Evolutionary conservation across 2,113 vertebrate genomes (phyloP).

Genomic region (Cebus imitator): DNA sequence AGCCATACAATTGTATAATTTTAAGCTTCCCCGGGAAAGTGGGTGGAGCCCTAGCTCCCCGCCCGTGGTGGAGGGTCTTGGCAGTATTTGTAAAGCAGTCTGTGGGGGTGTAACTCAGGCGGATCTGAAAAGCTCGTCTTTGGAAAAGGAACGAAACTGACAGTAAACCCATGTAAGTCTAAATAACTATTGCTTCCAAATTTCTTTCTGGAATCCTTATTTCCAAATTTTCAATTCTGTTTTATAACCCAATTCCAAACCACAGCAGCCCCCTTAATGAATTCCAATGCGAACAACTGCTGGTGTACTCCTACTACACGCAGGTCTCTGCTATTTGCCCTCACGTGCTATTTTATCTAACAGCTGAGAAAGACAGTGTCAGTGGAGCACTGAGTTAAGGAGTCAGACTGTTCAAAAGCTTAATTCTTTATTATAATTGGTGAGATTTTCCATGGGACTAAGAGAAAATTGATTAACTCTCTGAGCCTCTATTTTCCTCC

Average conservation of each 20-base stretch:
- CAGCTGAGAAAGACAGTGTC: not conserved
- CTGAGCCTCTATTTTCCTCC: not conserved
- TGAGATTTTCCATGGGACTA: not conserved
- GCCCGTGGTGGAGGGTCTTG: not conserved
- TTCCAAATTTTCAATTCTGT: not conserved
- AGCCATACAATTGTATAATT: not conserved
- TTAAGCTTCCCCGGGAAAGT: not conserved
- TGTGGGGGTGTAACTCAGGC: conserved; percentile 30
- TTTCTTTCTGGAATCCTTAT: conserved; percentile 32
- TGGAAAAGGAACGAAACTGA: conserved; percentile 72
- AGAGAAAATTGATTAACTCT: not conserved
- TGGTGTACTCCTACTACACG: not conserved
- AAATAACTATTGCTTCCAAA: conserved; percentile 24
- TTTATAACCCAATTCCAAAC: not conserved
- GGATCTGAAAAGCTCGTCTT: conserved; percentile 53
- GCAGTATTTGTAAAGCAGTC: conserved; percentile 69
- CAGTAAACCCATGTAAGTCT: conserved; percentile 72
- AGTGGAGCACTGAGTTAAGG: not conserved
- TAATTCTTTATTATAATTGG: not conserved
- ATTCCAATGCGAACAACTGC: not conserved
- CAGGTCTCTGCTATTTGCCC: not conserved
- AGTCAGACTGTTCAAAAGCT: not conserved
- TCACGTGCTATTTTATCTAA: not conserved
- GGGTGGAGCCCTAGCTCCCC: not conserved
- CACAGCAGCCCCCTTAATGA: not conserved